A percentile compares a stretch with the other conserved stretches of the same genome.
Evolutionary conservation across 2,113 vertebrate species (phyloP).

Genomic region (Notarius quadriscutis): DNA sequence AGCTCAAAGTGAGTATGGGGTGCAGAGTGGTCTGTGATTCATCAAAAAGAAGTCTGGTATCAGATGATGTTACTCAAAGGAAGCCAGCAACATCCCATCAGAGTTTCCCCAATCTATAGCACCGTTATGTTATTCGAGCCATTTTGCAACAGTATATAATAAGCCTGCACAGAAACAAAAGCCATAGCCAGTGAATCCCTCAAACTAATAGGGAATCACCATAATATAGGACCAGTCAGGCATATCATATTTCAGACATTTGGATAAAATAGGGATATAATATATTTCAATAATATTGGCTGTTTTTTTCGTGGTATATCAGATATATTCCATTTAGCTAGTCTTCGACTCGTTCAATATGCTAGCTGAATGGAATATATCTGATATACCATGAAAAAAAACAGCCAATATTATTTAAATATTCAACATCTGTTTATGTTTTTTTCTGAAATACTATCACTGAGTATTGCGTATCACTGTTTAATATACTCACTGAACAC

Average conservation of each 20-base stretch:
- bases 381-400: no score
- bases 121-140: conserved; percentile 10
- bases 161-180: conserved; percentile 15
- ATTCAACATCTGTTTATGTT: no score
- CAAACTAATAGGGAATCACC: neutral
- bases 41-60: neutral
- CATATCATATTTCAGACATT: neutral
- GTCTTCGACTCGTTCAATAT: no score
- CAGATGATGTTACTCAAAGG: neutral
- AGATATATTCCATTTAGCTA: neutral
- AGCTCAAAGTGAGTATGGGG: neutral
- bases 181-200: neutral
- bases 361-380: no score
- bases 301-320: neutral
- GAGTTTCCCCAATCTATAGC: neutral
- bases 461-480: no score
- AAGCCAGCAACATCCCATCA: neutral
- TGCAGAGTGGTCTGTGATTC: neutral
- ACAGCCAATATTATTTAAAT: no score
- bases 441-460: no score
- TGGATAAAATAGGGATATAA: neutral
- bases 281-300: no score
- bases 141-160: neutral
- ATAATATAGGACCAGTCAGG: neutral
- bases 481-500: no score